Base-by-base conservation (phyloP, 2,888 invertebrate genomes). In the Heliconius ethilla region DNA sequence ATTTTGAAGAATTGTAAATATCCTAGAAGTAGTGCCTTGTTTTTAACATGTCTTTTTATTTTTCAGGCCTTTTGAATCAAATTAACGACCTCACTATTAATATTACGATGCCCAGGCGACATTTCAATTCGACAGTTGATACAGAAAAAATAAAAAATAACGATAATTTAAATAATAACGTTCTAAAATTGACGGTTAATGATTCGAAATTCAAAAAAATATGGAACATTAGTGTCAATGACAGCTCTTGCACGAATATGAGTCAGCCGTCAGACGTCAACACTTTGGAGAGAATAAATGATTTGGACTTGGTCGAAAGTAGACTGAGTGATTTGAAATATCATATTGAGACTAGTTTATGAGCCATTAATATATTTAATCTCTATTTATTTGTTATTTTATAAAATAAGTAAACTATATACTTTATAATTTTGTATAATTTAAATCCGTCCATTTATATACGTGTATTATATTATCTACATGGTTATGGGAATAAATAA, bases 201-300 rank as follows among this genome's bases (percentile, higher is more conserved):
- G 85, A 84, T 70, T 87, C 86, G 74, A 83, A 85, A 22, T 85
- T 85, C 18, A 82, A 89, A 81, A 84, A 85, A 27, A 79, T 89
- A 67, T 90, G 89, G 88, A 89, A 89, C 72, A 89, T 90, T 74
- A 89, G 89, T 9, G 85, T 89, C 15, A 89, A 88, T 76, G 79
- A 83, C 27, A 86, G 83, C 78, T 77, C 81, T 65, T 81, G 83
- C 13, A 87, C 86, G 0, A 88, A 89, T 81, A 76, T 85, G 3
- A 89, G 91, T 1, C 88, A 87, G 51, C 90, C 89, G 0, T 92
- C 93, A 0, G 88, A 89, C 83, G 87, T 94, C 1, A 88, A 88
- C 6, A 95, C 94, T 11, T 85, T 93, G 63, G 94, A 94, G 81
- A 88, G 94, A 82, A 87, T 95, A n/a, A 90, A 86, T 69, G 95